Percentiles rank a stretch among this genome's conserved stretches.
Evolutionary conservation across 1,140 invertebrate genomes (phyloP).

Genomic region (Cydia amplana): DNA sequence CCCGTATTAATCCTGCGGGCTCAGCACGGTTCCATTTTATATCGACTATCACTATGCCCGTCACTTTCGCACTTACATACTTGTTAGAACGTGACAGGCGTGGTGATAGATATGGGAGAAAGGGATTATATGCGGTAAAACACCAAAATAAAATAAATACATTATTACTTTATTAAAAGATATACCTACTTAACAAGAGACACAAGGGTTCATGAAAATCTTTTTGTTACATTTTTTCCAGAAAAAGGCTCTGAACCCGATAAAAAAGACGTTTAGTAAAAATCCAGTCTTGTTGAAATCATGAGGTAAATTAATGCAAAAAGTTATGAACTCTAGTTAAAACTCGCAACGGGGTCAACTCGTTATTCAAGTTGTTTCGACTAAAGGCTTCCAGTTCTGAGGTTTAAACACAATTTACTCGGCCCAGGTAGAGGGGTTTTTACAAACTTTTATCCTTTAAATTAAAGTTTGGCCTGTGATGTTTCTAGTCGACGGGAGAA

Average conservation of each 20-base stretch:
- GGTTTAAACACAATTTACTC: constrained; percentile 30
- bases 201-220: neutral
- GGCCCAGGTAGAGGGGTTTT: constrained; percentile 10
- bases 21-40: too few species aligned
- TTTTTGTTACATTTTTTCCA: neutral
- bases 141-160: neutral
- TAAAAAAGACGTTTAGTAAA: constrained; percentile 16
- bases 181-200: neutral
- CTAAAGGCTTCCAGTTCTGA: constrained; percentile 20
- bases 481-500: neutral
- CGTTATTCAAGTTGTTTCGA: constrained; percentile 26
- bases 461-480: constrained; percentile 19
- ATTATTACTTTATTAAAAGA: neutral
- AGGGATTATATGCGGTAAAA: too few species aligned
- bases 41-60: too few species aligned
- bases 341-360: constrained; percentile 30
- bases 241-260: neutral
- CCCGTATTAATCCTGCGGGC: too few species aligned
- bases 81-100: too few species aligned
- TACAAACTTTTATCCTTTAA: constrained; percentile 30
- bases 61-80: too few species aligned
- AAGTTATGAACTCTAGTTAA: constrained; percentile 27
- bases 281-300: constrained; percentile 27
- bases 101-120: too few species aligned
- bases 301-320: constrained; percentile 30